phyloP scores from a whole-genome alignment of 2,797 vertebrate genomes.

The Mormyrus proboscirostris region DNA sequence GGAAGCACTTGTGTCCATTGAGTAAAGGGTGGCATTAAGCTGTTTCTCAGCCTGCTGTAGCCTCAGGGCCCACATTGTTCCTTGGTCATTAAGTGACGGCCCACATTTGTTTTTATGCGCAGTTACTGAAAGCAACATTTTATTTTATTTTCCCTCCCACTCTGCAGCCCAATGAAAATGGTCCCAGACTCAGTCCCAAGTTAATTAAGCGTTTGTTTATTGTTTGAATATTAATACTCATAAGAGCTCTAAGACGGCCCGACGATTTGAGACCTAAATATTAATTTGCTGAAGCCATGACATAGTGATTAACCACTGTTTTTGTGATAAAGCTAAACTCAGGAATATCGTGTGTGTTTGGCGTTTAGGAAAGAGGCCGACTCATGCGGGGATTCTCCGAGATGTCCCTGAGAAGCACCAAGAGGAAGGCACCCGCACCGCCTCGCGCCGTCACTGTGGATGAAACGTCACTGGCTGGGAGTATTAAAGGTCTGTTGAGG shows the following conservation, averaged over 20 bases:
- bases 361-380: slow-evolving; percentile 34
- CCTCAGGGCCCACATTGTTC: neutral
- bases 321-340: neutral
- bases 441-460: slow-evolving; percentile 57
- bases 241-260: neutral
- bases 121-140: neutral
- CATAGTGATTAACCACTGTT: neutral
- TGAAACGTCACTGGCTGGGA: slow-evolving; percentile 40
- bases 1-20: neutral
- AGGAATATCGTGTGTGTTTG: neutral
- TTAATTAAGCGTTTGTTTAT: neutral
- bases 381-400: slow-evolving; percentile 53
- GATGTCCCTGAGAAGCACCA: slow-evolving; percentile 79
- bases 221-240: neutral
- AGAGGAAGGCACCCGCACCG: slow-evolving; percentile 86
- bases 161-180: neutral
- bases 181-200: neutral
- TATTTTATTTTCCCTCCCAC: neutral
- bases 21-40: neutral
- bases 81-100: neutral
- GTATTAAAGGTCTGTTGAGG: slow-evolving; percentile 51
- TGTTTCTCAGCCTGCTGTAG: neutral
- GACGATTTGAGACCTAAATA: neutral
- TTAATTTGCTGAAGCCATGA: neutral
- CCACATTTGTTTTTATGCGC: neutral